These are phyloP conservation scores for Lithophane semibrunnea DNA, from an alignment of 2,888 invertebrate species.

Conservation along the genomic window DNA sequence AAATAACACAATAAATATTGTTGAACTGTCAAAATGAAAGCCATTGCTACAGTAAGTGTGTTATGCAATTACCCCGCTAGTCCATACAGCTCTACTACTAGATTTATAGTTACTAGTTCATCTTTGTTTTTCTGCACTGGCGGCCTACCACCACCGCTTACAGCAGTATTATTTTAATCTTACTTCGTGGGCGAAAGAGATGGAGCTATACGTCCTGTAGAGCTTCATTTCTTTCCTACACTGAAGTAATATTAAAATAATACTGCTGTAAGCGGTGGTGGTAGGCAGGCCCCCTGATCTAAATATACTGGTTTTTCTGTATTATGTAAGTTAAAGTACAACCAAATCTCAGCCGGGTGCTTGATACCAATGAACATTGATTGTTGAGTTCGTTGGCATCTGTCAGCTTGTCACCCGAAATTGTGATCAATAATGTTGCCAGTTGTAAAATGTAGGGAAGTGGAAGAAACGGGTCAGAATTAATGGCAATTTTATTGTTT, in stretches of 20 bases:
- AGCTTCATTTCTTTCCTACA: too few relatives aligned
- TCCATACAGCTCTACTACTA: not conserved
- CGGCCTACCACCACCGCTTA: too few relatives aligned
- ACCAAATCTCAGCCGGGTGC: constrained; percentile 43
- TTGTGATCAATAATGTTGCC: constrained; percentile 52
- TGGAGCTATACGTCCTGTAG: too few relatives aligned
- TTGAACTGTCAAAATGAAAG: too few relatives aligned
- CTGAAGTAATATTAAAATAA: too few relatives aligned
- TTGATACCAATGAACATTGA: constrained; percentile 44
- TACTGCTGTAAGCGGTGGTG: too few relatives aligned
- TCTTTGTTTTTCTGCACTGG: not conserved
- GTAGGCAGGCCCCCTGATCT: too few relatives aligned
- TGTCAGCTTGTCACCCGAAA: constrained; percentile 47
- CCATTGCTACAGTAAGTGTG: too few relatives aligned
- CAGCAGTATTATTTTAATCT: too few relatives aligned
- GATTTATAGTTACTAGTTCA: not conserved
- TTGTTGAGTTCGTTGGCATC: constrained; percentile 47
- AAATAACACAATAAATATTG: too few relatives aligned
- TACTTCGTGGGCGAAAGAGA: too few relatives aligned
- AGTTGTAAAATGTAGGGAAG: constrained; percentile 50
- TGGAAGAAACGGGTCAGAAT: constrained; percentile 28
- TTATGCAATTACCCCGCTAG: too few relatives aligned
- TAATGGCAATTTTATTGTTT: constrained; percentile 52
- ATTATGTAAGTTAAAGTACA: constrained; percentile 29
- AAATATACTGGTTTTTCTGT: not conserved